Conservation (phyloP, 1,140 invertebrate species). For the Nephotettix cincticeps region DNA sequence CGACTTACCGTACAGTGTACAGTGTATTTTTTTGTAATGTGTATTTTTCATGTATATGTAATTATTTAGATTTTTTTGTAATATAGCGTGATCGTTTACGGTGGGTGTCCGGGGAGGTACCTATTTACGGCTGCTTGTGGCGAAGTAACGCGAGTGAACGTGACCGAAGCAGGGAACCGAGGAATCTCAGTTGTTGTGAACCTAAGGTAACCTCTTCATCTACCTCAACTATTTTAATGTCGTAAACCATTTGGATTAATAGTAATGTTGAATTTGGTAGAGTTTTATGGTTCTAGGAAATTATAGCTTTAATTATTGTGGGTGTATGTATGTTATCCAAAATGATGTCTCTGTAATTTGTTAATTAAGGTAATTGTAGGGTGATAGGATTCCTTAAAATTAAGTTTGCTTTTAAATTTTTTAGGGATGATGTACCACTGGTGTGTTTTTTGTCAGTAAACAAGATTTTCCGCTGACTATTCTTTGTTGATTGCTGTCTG, state of each 20-base stretch:
- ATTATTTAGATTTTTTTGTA: not conserved
- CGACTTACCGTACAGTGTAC: not conserved
- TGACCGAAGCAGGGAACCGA: too few species aligned
- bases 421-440: not conserved
- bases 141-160: too few species aligned
- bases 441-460: too few species aligned
- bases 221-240: conserved; percentile 1
- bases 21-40: not conserved
- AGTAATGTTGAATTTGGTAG: not conserved
- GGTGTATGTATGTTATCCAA: not conserved
- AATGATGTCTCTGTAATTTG: not conserved
- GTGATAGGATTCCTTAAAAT: not conserved
- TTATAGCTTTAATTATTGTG: not conserved
- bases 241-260: not conserved
- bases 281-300: not conserved
- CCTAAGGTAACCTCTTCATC: not conserved
- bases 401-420: not conserved
- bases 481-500: too few species aligned
- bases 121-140: too few species aligned
- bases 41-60: not conserved
- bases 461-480: too few species aligned
- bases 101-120: too few species aligned
- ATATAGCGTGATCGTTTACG: not conserved
- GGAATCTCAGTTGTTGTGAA: not conserved
- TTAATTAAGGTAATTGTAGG: not conserved